These are phyloP conservation scores for Caenorhabditis panamensis DNA, from an alignment of 2,888 invertebrate species.

Conservation along the genomic window DNA sequence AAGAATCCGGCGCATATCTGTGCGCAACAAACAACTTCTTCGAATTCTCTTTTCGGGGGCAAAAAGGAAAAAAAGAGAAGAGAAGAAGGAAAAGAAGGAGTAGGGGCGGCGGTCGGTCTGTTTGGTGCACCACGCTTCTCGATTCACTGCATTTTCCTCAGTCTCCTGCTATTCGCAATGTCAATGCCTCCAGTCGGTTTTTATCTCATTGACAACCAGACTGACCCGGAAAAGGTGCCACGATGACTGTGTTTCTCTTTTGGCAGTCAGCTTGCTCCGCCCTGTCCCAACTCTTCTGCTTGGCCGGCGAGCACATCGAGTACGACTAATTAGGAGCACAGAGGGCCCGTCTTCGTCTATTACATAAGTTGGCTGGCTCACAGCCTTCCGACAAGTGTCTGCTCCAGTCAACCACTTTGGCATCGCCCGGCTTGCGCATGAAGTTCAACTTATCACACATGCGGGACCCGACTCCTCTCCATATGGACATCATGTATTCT, in stretches of 20 bases:
- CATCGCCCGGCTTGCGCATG: constrained; percentile 31
- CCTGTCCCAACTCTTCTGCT: constrained; percentile 8
- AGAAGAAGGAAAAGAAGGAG: constrained; percentile 34
- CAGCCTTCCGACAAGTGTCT: constrained; percentile 54
- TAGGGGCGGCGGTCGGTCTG: constrained; percentile 26
- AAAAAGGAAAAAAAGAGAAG: constrained; percentile 34
- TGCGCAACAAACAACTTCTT: constrained; percentile 58
- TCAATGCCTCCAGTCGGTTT: not conserved
- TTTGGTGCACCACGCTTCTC: constrained; percentile 50
- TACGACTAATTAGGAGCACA: constrained; percentile 54
- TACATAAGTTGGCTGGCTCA: constrained; percentile 52
- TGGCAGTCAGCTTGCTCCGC: not conserved
- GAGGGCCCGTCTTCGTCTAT: constrained; percentile 48
- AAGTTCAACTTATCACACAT: constrained; percentile 61
- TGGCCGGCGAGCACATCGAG: constrained; percentile 27
- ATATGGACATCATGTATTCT: constrained; percentile 56
- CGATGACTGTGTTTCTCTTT: constrained; percentile 3
- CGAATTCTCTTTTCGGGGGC: constrained; percentile 52
- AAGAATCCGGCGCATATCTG: constrained; percentile 52
- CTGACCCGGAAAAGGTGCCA: not conserved
- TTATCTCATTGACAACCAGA: not conserved
- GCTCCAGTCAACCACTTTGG: constrained; percentile 49
- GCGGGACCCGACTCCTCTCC: constrained; percentile 53
- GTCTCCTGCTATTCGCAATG: constrained; percentile 20
- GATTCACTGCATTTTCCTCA: constrained; percentile 38